phyloP scores from a whole-genome alignment of 2,888 invertebrate genomes.

The Dynastes tityus region DNA sequence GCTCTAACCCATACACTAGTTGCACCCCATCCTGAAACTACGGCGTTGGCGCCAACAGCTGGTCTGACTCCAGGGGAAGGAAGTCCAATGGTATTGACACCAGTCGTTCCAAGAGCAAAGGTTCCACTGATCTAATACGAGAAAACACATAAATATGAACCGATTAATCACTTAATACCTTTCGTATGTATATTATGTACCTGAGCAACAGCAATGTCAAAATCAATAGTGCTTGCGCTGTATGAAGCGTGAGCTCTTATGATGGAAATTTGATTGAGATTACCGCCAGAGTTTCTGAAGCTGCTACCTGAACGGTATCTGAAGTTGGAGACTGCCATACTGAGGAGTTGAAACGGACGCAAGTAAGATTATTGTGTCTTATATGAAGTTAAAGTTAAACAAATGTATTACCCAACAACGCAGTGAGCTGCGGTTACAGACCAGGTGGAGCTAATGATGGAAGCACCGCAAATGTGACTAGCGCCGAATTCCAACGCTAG shows the following conservation, averaged over 20 bases:
- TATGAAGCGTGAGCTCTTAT: slow-evolving; percentile 60
- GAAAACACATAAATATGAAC: not conserved
- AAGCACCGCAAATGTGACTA: slow-evolving; percentile 58
- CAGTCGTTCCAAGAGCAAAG: slow-evolving; percentile 48
- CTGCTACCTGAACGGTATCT: slow-evolving; percentile 59
- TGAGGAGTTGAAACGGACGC: not conserved
- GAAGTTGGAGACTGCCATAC: not conserved
- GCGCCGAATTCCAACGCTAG: slow-evolving; percentile 55
- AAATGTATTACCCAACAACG: slow-evolving; percentile 49
- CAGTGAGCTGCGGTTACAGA: slow-evolving; percentile 59
- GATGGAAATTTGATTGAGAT: slow-evolving; percentile 52
- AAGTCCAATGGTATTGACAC: slow-evolving; percentile 40
- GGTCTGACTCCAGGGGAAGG: slow-evolving; percentile 50
- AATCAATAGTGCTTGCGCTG: slow-evolving; percentile 59
- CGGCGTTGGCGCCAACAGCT: slow-evolving; percentile 50
- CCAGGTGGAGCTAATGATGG: slow-evolving; percentile 57
- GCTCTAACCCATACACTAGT: slow-evolving; percentile 33
- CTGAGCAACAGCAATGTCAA: slow-evolving; percentile 64
- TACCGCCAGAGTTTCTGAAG: slow-evolving; percentile 55
- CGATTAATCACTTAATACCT: too few species aligned
- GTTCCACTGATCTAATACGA: slow-evolving; percentile 43
- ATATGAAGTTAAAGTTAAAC: not conserved
- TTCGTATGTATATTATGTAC: slow-evolving; percentile 54
- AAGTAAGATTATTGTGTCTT: not conserved
- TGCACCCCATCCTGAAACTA: slow-evolving; percentile 56